Base-by-base conservation (phyloP, 2,797 vertebrate species). In the Passerculus sandwichensis region DNA sequence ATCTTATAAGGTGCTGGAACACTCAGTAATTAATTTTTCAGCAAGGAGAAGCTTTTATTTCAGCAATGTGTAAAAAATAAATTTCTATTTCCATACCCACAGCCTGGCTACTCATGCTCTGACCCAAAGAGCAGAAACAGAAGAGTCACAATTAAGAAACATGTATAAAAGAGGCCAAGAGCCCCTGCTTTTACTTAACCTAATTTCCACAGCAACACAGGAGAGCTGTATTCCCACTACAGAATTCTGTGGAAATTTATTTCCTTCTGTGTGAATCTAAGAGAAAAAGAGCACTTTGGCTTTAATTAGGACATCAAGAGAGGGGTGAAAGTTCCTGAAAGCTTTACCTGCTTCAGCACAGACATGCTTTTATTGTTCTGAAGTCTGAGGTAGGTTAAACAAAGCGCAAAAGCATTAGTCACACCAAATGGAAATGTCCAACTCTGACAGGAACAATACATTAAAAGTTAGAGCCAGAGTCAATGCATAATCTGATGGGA, bases 1-100 rank as follows among this genome's bases (percentile, higher is more conserved):
- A 97, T 96, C 94, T 97, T 97, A 97, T 95, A 97, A 97, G 94
- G 88, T 71, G 89, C 94, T 96, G 94, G 96, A 97, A 97, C 90
- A 93, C 51, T 92, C 75, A 78, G 73, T 83, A 94, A 98, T 98
- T 97, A 97, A 97, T 96, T 98, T 97, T 97, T 97, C 88, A 97
- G 88, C 86, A 96, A 96, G 92, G 93, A 97, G 94, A 94, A 94
- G 48, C 81, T 97, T 97, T 96, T 96, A 96, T 94, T 97, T 96
- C 93, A 92, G 87, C 85, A 92, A 85, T 70, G 82, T 91, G 88
- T 96, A 96, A 74, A 96, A 95, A 81, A 25, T 69, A 84, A 50
- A 85, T 87, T 94, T 94, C 26, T 5, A 80, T 95, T 96, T 95
- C 74, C 26, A 67, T 73, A 88, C 53, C 40, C 64, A 64, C 47